Evolutionary conservation across 2,113 vertebrate species (phyloP), one percentile per base, ranked within the genome.

Genomic region (Gadus chalcogrammus): DNA sequence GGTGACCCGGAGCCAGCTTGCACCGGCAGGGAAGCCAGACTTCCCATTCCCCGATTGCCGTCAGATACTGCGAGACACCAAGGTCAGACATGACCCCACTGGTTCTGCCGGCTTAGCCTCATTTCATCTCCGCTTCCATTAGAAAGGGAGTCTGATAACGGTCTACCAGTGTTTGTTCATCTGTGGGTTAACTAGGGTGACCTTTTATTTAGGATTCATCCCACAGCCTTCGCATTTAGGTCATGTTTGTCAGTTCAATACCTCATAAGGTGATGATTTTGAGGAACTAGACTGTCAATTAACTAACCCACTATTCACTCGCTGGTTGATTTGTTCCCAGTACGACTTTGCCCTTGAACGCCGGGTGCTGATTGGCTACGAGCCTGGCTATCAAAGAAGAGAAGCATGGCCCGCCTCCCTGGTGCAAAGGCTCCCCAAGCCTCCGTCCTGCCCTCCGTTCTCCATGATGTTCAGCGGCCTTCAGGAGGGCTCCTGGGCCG

Each of bases 271-370:
- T 12, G 42, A 7, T 48, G 42, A 12, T 9, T 48, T 24, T 24
- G 24, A 24, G 24, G 24, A 1, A 24, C 24, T 24, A 24, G 24
- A 24, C 24, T 24, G 24, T 24, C 1, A 24, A 24, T 24, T 24
- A 24, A 24, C 24, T 24, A 24, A 24, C 42, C 42, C 11, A 13
- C 12, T 48, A 48, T 48, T 38, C 9, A 6, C 22, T 28, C 11
- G 5, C 2, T 24, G 67, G 12, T 76, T 15, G 67, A 64, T 77
- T 65, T 60, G 6, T 56, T 70, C 0, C 0, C 87, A 99, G 97
- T 94, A 96, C 1, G 92, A 93, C 64, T 99, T 99, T 84, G 90
- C 89, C 0, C 81, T 98, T 80, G 97, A 99, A 82, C 94, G 85
- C 60, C 92, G 84, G 77, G 91, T 94, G 20, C 84, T 98, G 53